Base-by-base conservation (phyloP, 2,113 vertebrate species). In the Psilopogon haemacephalus region DNA sequence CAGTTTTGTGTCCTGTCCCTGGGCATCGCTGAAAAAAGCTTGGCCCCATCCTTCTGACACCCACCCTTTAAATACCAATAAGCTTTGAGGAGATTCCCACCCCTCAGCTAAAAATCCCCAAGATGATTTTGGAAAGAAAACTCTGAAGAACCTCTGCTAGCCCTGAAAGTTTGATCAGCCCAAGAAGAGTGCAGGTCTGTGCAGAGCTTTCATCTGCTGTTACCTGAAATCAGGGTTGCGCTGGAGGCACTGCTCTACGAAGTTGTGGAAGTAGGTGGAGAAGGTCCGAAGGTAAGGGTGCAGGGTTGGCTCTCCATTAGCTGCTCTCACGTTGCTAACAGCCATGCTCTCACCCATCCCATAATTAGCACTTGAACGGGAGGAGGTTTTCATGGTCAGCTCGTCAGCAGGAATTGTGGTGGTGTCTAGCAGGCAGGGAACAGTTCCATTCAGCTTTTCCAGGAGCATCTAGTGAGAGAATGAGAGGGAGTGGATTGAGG, bases 281-380 rank as follows among this genome's bases (percentile, higher is more conserved):
- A 99, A 99, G 40, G 98, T 99, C 15, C 99, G 98, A 58, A 98
- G 98, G 59, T 99, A 99, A 2, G 99, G 99, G 91, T 99, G 99
- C 77, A 98, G 97, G 4, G 95, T 89, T 0, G 98, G 97, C 86
- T 99, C 99, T 1, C 99, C 99, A 0, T 99, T 99, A 85, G 99
- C 97, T 11, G 98, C 97, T 33, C 98, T 97, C 63, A 90, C 95
- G 0, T 89, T 97, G 81, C 98, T 94, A 3, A 96, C 33, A 21
- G 98, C 98, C 9, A 96, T 96, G 72, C 98, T 98, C 84, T 99
- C 99, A 0, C 98, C 98, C 95, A 98, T 96, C 58, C 98, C 98
- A 0, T 98, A 98, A 93, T 98, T 98, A 1, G 98, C 98, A 1
- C 97, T 98, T 0, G 98, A 99, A 62, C 98, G 98, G 0, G 98